Evolutionary conservation across 2,113 vertebrate species (phyloP), one percentile per base, ranked within the genome.

Genomic region (Orthonyx spaldingii): DNA sequence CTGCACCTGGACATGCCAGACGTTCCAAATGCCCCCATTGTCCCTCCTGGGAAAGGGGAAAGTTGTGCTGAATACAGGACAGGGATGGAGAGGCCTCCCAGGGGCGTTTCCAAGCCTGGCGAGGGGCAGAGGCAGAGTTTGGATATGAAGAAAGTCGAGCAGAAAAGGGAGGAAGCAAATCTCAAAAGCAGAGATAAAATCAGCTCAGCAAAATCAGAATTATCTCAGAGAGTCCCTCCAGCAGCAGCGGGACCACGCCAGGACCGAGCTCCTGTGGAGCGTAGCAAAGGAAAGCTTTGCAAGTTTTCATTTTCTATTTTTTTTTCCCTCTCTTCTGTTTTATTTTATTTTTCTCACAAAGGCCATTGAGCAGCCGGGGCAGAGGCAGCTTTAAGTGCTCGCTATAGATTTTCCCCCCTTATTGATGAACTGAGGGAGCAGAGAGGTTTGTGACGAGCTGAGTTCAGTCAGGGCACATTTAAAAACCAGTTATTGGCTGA

Each of bases 101-200:
- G 63, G 26, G 26, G 56, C 0, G 0, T 50, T 55, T 28, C 60
- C 16, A 55, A 60, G 69, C 11, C 53, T 41, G 68, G 35, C 1
- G 5, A 74, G 75, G 70, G 23, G 14, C 46, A 60, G 52, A 20
- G 44, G 19, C 23, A 68, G 33, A 32, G 6, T 13, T 5, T 42
- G 84, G 70, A 2, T 0, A 0, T 3, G 19, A 16, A 28, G 5
- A 53, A 24, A 14, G 19, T 6, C 14, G 1, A 30, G 22, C 12
- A 56, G 46, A 44, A 2, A 13, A 28, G 35, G 33, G 24, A 79
- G 23, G 37, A 61, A 20, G 21, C 37, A 69, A 27, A 47, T 11
- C 8, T 6, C n/a, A 30, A 42, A 21, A 61, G 21, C 61, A 46
- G n/a, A 8, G 46, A 27, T 16, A 11, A 46, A 83, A 84, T 19